phyloP scores from a whole-genome alignment of 2,888 invertebrate genomes.

The Caenorhabditis uteleia region DNA sequence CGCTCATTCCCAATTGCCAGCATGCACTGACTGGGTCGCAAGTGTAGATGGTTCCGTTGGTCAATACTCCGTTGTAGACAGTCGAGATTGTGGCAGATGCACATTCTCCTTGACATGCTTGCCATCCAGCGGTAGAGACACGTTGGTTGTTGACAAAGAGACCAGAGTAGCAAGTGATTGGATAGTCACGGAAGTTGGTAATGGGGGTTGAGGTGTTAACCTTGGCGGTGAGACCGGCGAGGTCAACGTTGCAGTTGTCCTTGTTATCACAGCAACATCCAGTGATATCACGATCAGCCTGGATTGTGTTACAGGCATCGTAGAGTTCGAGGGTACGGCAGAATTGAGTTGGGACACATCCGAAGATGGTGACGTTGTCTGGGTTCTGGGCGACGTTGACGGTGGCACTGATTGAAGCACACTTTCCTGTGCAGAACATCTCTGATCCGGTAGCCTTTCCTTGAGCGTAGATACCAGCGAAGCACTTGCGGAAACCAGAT shows the following conservation, averaged over 20 bases:
- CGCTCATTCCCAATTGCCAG: conserved; percentile 25
- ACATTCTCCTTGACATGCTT: conserved; percentile 48
- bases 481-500: conserved; percentile 36
- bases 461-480: conserved; percentile 41
- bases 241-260: conserved; percentile 47
- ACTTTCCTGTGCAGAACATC: conserved; percentile 41
- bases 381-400: no score
- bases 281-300: conserved; percentile 18
- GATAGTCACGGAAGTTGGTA: conserved; percentile 27
- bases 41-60: conserved; percentile 38
- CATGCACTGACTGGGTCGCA: conserved; percentile 39
- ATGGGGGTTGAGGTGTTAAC: conserved; percentile 11
- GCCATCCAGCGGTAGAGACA: conserved; percentile 33
- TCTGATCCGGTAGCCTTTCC: conserved; percentile 40
- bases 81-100: conserved; percentile 37
- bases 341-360: conserved; percentile 39
- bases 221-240: conserved; percentile 25
- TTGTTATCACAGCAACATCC: conserved; percentile 52
- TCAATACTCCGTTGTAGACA: conserved; percentile 13
- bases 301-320: conserved; percentile 38
- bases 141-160: conserved; percentile 27
- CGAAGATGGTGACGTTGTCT: conserved; percentile 34
- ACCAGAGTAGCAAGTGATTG: conserved; percentile 44
- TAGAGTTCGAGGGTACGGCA: conserved; percentile 45
- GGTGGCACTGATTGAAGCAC: conserved; percentile 37